Evolutionary conservation across 1,140 invertebrate species (phyloP), one percentile per base, ranked within the genome.

Genomic region (Cotesia glomerata): DNA sequence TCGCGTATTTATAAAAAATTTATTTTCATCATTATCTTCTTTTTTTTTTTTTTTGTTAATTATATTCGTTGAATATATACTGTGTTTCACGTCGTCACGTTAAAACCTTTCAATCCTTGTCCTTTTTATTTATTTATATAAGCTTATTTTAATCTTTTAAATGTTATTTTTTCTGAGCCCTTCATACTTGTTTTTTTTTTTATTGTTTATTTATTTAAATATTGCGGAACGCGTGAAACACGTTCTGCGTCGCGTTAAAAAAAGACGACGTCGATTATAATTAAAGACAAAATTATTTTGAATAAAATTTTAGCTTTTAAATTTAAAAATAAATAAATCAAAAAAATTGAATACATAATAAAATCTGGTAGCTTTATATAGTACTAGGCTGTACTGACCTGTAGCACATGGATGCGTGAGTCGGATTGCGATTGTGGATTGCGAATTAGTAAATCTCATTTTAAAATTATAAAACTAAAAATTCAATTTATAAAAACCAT

Each of bases 351-450:
- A 11, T 51, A n/a, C 64, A 65, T 63, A 56, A 61, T 72, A 65
- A 78, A 36, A 78, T 80, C 72, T 80, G 81, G 77, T 84, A 84
- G 83, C 83, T 85, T 81, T 85, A 82, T 84, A 81, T 84, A 84
- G 83, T 83, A 85, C 80, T 85, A 85, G 86, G 84, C 84, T 86
- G 85, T 87, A 86, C 86, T 87, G 85, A 86, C 86, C 86, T 86
- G 85, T 87, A 86, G 86, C 86, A 87, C 85, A 87, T 86, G 86
- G 86, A 87, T 86, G 84, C 84, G 82, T 82, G 79, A 85, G 83
- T 80, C 79, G 78, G 65, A 73, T 74, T 72, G 75, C 74, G 79
- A 78, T 80, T 84, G 80, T 80, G 82, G 79, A 82, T 78, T 80
- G 78, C 75, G 77, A 75, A 78, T 69, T 78, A 73, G 68, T 66